phyloP scores from a whole-genome alignment of 2,888 invertebrate species.

The Sceliomorpha sp. region DNA sequence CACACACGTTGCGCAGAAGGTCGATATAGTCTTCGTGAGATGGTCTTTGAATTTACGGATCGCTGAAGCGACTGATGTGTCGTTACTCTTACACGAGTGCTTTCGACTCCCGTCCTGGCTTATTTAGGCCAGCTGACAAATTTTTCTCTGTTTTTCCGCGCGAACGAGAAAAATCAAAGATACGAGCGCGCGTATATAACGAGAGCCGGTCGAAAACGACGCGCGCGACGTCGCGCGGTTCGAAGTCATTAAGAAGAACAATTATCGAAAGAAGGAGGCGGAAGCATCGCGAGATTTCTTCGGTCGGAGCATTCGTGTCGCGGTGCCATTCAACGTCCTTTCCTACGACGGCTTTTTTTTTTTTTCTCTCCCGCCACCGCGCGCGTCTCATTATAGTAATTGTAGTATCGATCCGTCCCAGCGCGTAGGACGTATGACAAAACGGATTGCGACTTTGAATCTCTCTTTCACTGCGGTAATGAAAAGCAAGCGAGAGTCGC shows the following conservation, averaged over 20 bases:
- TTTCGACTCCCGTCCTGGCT: constrained; percentile 54
- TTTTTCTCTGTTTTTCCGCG: no score
- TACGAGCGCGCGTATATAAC: no score
- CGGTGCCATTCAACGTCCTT: constrained; percentile 9
- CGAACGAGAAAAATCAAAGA: no score
- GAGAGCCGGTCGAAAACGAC: no score
- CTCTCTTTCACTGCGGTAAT: background rate
- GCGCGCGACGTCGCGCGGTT: no score
- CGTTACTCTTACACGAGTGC: constrained; percentile 68
- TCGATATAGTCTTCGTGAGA: constrained; percentile 45
- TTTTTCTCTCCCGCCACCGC: constrained; percentile 8
- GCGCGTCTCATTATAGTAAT: constrained; percentile 25
- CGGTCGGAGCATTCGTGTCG: background rate
- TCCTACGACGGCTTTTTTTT: no score
- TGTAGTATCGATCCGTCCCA: constrained; percentile 21
- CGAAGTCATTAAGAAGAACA: no score
- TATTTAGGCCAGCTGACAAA: constrained; percentile 20
- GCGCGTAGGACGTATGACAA: constrained; percentile 13
- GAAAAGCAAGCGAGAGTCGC: constrained; percentile 21
- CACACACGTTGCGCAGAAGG: constrained; percentile 17
- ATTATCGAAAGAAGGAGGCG: background rate
- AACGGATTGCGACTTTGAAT: constrained; percentile 6
- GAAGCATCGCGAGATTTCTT: constrained; percentile 1
- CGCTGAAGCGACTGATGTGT: constrained; percentile 72
- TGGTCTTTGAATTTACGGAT: constrained; percentile 76